Evolutionary conservation across 2,113 vertebrate species (phyloP).

Genomic region (Sebastes schlegelii): DNA sequence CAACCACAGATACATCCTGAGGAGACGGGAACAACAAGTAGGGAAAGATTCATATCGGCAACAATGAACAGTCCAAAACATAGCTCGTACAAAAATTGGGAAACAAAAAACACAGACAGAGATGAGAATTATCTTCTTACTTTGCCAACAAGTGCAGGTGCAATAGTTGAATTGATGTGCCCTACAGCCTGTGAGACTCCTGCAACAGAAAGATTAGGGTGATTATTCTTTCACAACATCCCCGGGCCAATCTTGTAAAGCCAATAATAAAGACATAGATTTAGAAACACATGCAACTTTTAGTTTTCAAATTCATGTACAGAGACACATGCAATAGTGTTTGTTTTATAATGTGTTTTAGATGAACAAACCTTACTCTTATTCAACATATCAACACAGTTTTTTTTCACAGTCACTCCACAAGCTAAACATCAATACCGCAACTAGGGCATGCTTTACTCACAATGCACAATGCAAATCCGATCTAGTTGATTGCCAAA

Average conservation of each 20-base stretch:
- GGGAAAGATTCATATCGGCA: neutral
- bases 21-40: conserved; percentile 2
- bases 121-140: conserved; percentile 82
- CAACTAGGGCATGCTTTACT: conserved; percentile 43
- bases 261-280: neutral
- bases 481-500: neutral
- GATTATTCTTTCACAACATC: conserved; percentile 44
- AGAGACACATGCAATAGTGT: conserved; percentile 3
- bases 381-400: neutral
- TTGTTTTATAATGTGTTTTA: neutral
- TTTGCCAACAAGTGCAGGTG: conserved; percentile 92
- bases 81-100: neutral
- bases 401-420: neutral
- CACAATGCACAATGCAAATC: conserved; percentile 44
- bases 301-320: neutral
- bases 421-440: neutral
- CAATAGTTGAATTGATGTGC: conserved; percentile 95
- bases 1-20: conserved; percentile 90
- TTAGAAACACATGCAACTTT: conserved; percentile 17
- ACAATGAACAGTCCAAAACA: neutral
- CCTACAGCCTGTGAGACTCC: conserved; percentile 97
- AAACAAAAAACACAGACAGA: neutral
- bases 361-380: neutral
- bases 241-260: neutral
- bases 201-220: conserved; percentile 85